Evolutionary conservation across 2,797 vertebrate genomes (phyloP).

Genomic region (Anguilla megastoma): DNA sequence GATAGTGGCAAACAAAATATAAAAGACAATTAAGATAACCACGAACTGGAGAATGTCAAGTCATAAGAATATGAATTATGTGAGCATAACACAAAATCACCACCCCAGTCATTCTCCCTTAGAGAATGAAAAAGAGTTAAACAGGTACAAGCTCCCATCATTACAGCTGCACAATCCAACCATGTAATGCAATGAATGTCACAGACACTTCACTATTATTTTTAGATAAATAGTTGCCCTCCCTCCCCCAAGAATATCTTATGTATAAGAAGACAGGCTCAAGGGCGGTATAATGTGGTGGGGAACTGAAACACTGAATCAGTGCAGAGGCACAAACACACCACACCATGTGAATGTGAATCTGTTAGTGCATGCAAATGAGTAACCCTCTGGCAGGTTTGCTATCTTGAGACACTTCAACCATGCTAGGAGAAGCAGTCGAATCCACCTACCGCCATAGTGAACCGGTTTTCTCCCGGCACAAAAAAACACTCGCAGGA

Average conservation of each 20-base stretch:
- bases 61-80: background rate
- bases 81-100: background rate
- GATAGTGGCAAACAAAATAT: background rate
- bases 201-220: background rate
- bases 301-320: background rate
- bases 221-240: background rate
- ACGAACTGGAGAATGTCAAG: background rate
- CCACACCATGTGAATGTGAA: background rate
- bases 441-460: background rate
- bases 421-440: background rate
- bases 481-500: background rate
- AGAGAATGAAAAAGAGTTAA: background rate
- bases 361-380: background rate
- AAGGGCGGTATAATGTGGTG: background rate
- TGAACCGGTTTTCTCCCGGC: background rate
- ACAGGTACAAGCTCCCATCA: background rate
- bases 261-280: background rate
- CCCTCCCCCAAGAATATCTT: background rate
- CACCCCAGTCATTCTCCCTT: background rate
- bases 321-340: background rate
- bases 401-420: background rate
- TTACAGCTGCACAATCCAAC: background rate
- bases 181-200: background rate
- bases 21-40: background rate
- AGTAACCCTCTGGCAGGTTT: slow-evolving; percentile 3